phyloP scores from a whole-genome alignment of 2,797 vertebrate species.

The Phalanger gymnotis region DNA sequence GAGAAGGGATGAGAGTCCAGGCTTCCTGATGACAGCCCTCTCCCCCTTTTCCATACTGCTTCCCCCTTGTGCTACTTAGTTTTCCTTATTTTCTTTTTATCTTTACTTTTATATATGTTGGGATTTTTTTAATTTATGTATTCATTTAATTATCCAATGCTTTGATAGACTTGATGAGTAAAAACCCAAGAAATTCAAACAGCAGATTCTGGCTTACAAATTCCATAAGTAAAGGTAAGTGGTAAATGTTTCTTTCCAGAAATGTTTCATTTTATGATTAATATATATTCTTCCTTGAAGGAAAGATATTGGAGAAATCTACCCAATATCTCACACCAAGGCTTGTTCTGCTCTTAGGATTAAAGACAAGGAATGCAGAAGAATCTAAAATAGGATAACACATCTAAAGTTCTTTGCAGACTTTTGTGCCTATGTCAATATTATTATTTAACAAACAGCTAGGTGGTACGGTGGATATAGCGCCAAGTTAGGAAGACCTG shows the following conservation, averaged over 20 bases:
- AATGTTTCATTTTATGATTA: not conserved
- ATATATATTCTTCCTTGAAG: not conserved
- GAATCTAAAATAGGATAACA: not conserved
- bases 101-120: not conserved
- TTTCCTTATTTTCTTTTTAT: not conserved
- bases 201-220: not conserved
- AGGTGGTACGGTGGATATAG: not conserved
- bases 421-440: not conserved
- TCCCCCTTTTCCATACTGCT: not conserved
- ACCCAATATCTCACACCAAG: not conserved
- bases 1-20: not conserved
- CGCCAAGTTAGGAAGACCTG: too few relatives aligned
- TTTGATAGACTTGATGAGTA: not conserved
- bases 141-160: not conserved
- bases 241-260: not conserved
- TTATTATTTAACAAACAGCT: not conserved
- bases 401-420: not conserved
- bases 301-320: not conserved
- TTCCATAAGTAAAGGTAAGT: not conserved
- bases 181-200: not conserved
- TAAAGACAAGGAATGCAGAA: not conserved
- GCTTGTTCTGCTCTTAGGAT: not conserved
- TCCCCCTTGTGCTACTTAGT: not conserved
- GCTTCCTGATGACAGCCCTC: not conserved
- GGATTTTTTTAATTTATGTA: not conserved